Evolutionary conservation across 2,113 vertebrate genomes (phyloP), one percentile per base, ranked within the genome.

Genomic region (Australoheros scitulus): DNA sequence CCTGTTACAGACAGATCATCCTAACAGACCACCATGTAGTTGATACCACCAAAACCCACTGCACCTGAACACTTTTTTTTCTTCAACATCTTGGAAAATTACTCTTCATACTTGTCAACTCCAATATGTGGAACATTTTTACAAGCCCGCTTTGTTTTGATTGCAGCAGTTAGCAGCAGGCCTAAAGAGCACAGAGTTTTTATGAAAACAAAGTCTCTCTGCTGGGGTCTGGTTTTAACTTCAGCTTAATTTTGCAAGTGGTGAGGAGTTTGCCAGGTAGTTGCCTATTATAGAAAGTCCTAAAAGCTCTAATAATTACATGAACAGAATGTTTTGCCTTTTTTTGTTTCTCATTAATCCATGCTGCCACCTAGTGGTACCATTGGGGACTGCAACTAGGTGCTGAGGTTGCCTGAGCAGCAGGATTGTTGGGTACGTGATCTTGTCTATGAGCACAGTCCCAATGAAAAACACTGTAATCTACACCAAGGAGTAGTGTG

Each of bases 321-420:
- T 83, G 20, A 61, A 14, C 24, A 38, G 59, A 6, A 36, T 7
- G 3, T 22, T 76, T 60, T 58, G 5, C 34, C 15, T 14, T 8
- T 29, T 29, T 64, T 8, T 24, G 14, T 55, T 32, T 83, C n/a
- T 79, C 57, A 82, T 91, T 79, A 79, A 63, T 36, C 59, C 10
- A 84, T 92, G 85, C 86, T 85, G 2, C 90, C 91, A 83, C 50
- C 88, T 89, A 83, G 86, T 92, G 94, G 87, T 68, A 1, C 18
- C 17, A 15, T 32, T 26, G 3, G 41, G 58, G 63, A 79, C 13
- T 86, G 34, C 4, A 32, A 38, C 13, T 57, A 8, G 7, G 26
- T 43, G 36, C 36, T 38, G 36, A 9, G 36, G 36, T 38, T 38
- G 36, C 8, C 36, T 38, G 7, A 38, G 8, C 14, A 60, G 36